phyloP scores from a whole-genome alignment of 2,113 vertebrate species.

The Xyliphius kryptos region DNA sequence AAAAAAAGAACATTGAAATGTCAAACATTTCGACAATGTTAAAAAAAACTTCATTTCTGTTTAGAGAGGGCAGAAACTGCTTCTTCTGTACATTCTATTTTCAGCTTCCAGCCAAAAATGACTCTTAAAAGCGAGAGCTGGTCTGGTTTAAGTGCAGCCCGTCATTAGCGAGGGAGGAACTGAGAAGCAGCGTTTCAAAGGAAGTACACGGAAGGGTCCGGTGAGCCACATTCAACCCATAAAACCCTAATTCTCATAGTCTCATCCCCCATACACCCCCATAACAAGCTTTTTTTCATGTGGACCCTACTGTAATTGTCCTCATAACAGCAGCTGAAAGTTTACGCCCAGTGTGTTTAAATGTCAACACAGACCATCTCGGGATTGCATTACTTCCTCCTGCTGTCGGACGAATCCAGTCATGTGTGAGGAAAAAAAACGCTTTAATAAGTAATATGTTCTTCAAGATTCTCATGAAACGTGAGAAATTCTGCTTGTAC shows the following conservation, averaged over 20 bases:
- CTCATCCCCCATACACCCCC: constrained; percentile 1
- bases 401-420: constrained; percentile 14
- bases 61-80: background rate
- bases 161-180: constrained; percentile 55
- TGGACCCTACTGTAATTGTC: constrained; percentile 8
- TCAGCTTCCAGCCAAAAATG: background rate
- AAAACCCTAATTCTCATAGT: constrained; percentile 20
- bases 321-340: constrained; percentile 27
- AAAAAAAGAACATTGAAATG: no score
- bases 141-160: constrained; percentile 52
- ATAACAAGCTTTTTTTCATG: constrained; percentile 8
- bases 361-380: constrained; percentile 18
- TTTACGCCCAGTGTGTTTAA: constrained; percentile 7
- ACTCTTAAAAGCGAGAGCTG: no score
- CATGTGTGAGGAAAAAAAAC: constrained; percentile 26
- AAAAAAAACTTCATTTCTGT: no score
- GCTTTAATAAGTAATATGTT: constrained; percentile 35
- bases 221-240: constrained; percentile 50
- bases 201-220: constrained; percentile 29
- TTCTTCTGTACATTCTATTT: background rate
- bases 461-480: constrained; percentile 28
- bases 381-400: constrained; percentile 32
- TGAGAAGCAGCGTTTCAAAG: constrained; percentile 14
- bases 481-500: constrained; percentile 39
- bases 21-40: no score